Percentiles rank a stretch among this genome's conserved stretches.
These are phyloP conservation scores for Aotus griseimembra DNA, from an alignment of 2,797 vertebrate genomes.

Conservation along the genomic window DNA sequence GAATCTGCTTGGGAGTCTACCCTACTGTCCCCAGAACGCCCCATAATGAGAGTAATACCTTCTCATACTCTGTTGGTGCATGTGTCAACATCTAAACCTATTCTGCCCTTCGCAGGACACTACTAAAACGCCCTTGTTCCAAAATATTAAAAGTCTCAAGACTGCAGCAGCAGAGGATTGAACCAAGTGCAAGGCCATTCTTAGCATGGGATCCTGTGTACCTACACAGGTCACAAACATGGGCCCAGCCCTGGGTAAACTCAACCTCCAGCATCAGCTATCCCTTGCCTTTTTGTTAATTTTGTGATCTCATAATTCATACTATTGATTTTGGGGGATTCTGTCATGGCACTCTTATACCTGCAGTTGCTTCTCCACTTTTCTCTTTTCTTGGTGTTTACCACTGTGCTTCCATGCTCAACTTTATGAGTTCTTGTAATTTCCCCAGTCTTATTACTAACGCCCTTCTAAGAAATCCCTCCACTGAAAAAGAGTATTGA, in stretches of 20 bases:
- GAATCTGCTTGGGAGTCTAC: background rate
- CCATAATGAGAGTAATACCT: background rate
- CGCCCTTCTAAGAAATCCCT: background rate
- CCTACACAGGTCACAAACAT: fast-evolving
- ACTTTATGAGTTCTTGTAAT: background rate
- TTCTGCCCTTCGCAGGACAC: background rate
- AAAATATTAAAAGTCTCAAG: background rate
- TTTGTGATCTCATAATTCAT: background rate
- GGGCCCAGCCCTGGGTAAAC: background rate
- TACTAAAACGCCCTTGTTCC: background rate
- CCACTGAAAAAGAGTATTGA: background rate
- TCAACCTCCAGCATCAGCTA: background rate
- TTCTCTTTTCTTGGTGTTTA: background rate
- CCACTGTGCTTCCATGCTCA: background rate
- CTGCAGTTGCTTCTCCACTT: background rate
- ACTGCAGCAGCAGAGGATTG: background rate
- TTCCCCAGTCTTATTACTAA: background rate
- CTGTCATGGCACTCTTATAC: background rate
- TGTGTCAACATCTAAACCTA: background rate
- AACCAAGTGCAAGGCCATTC: background rate
- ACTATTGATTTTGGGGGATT: background rate
- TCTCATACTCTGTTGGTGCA: background rate
- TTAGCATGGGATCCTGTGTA: background rate
- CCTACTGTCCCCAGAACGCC: background rate
- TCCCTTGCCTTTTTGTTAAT: background rate